A percentile compares a stretch with the other conserved stretches of the same genome.
These are phyloP conservation scores for Junonia oenone DNA, from an alignment of 2,888 invertebrate species.

Conservation along the genomic window DNA sequence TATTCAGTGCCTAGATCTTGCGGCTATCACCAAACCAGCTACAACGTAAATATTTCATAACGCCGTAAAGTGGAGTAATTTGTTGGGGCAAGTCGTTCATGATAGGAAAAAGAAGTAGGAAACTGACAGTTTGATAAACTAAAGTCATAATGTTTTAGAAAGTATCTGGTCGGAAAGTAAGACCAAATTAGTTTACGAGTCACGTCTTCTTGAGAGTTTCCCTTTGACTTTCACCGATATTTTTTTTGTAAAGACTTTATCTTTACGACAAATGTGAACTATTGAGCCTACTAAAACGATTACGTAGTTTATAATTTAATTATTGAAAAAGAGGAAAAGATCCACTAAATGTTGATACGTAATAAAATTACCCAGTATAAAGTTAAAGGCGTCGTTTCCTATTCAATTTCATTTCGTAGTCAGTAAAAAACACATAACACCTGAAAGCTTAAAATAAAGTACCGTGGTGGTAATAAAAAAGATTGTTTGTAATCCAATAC, in stretches of 20 bases:
- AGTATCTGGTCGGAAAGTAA: slow-evolving; percentile 37
- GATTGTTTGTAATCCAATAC: slow-evolving; percentile 24
- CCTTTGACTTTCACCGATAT: slow-evolving; percentile 56
- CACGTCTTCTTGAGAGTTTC: slow-evolving; percentile 49
- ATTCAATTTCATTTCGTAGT: slow-evolving; percentile 10
- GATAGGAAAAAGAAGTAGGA: slow-evolving; percentile 44
- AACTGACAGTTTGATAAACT: slow-evolving; percentile 63
- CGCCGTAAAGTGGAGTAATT: slow-evolving; percentile 40
- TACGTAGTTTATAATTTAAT: background rate
- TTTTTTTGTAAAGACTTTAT: slow-evolving; percentile 61
- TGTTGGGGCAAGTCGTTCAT: slow-evolving; percentile 47
- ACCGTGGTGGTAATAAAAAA: slow-evolving; percentile 20
- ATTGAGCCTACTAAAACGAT: background rate
- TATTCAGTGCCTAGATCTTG: background rate
- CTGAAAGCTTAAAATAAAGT: slow-evolving; percentile 22
- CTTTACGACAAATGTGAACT: slow-evolving; percentile 32
- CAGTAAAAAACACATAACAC: slow-evolving; percentile 10
- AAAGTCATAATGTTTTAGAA: slow-evolving; percentile 51
- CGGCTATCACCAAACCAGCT: background rate
- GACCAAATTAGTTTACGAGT: slow-evolving; percentile 40
- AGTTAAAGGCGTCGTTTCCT: background rate
- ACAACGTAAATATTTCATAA: slow-evolving; percentile 7
- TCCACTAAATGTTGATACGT: background rate
- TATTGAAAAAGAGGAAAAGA: background rate
- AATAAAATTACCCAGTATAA: background rate